Percentiles rank a stretch among this genome's conserved stretches.
phyloP scores from a whole-genome alignment of 2,888 invertebrate genomes.

The Aspidapion aeneum region DNA sequence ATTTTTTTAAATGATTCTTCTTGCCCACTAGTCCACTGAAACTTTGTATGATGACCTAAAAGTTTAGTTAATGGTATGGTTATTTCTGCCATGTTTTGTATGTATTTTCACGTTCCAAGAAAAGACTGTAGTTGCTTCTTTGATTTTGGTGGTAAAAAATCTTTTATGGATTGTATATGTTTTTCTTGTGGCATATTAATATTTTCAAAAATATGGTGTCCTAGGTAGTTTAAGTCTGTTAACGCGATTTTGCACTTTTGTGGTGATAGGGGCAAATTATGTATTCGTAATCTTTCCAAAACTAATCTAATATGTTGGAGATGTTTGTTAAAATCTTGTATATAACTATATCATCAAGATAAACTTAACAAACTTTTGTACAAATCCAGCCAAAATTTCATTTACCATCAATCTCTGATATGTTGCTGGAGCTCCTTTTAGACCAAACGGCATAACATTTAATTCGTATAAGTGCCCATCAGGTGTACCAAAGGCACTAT shows the following conservation, averaged over 20 bases:
- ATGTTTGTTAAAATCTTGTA: not conserved
- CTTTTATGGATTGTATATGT: not conserved
- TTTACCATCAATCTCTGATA: conserved; percentile 17
- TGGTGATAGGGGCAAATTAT: conserved; percentile 3
- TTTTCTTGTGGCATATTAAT: not conserved
- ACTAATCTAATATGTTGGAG: conserved; percentile 5
- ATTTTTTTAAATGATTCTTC: conserved; percentile 6
- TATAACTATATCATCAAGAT: conserved; percentile 34
- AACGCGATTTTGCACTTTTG: conserved; percentile 4
- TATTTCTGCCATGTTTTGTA: not conserved
- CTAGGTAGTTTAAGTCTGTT: conserved; percentile 6
- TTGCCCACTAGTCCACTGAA: not conserved
- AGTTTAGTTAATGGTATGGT: conserved; percentile 5
- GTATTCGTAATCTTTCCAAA: conserved; percentile 7
- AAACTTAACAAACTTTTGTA: conserved; percentile 25
- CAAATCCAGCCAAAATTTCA: conserved; percentile 11
- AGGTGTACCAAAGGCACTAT: conserved; percentile 18
- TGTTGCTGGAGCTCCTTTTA: conserved; percentile 17
- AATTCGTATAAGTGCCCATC: conserved; percentile 18
- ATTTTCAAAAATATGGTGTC: not conserved
- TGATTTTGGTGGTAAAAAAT: not conserved
- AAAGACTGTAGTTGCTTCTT: conserved; percentile 12
- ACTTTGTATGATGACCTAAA: not conserved
- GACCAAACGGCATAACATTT: conserved; percentile 18
- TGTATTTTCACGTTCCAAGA: conserved; percentile 14